These are phyloP conservation scores for Ascidia mentula DNA, from an alignment of 23 tunicate genomes.

Conservation along the genomic window DNA sequence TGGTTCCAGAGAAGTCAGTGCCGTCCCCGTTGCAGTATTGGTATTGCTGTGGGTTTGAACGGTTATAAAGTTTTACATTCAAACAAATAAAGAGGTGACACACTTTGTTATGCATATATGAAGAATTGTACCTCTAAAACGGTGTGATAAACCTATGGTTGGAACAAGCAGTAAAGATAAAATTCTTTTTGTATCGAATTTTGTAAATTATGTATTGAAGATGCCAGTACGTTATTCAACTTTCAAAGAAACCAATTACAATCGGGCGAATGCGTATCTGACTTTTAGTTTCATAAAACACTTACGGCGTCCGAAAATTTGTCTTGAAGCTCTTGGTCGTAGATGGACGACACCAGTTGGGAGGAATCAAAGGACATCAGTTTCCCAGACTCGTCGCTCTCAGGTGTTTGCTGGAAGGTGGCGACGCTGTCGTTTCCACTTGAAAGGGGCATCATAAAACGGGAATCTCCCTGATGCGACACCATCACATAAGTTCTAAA, in stretches of 20 bases:
- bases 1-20: slow-evolving; percentile 29
- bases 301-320: slow-evolving; percentile 27
- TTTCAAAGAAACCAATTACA: background rate
- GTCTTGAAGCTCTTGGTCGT: slow-evolving; percentile 30
- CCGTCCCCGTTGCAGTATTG: slow-evolving; percentile 30
- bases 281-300: background rate
- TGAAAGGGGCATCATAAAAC: slow-evolving; percentile 16
- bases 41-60: slow-evolving; percentile 10
- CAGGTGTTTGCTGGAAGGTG: slow-evolving; percentile 34
- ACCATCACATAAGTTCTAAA: slow-evolving; percentile 29
- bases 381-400: slow-evolving; percentile 36
- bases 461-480: slow-evolving; percentile 43
- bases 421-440: slow-evolving; percentile 4
- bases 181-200: too few relatives aligned
- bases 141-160: too few relatives aligned
- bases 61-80: background rate
- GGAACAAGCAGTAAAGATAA: too few relatives aligned
- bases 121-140: too few relatives aligned
- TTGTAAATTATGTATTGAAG: too few relatives aligned
- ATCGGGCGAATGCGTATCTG: too few relatives aligned
- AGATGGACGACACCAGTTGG: slow-evolving; percentile 25
- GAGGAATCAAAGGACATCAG: slow-evolving; percentile 32
- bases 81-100: background rate
- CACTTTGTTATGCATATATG: too few relatives aligned
- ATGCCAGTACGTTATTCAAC: too few relatives aligned